Base-by-base conservation (phyloP, 2,888 invertebrate genomes). In the Pollenia amentaria region DNA sequence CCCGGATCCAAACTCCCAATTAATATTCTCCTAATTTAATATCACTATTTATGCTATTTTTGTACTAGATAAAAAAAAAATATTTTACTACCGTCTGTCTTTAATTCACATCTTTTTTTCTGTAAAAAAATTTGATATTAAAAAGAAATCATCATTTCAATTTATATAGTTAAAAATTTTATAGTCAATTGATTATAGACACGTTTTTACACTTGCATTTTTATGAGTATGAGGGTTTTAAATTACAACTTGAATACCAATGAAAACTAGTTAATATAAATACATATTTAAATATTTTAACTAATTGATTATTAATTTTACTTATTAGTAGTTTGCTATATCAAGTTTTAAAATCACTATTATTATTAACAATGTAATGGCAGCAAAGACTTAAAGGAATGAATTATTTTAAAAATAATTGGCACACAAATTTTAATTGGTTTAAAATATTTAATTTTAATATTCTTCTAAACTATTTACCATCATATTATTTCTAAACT, bases 331-430 rank as follows among this genome's bases (percentile, higher is more conserved):
- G 21, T 69, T 40, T 53, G 12, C 12, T 53, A n/a, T 44, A 57
- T 57, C 42, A 57, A 72, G 70, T 55, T 72, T 42, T 44, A 55
- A 55, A 72, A 55, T 55, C 11, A 11, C 44, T 11, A 44, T 9
- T n/a, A 51, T 29, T 16, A 42, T 44, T 44, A 10, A 11, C 16
- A 18, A 64, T 40, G 4, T 21, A 21, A 21, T 6, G 12, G 12
- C 6, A 29, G 29, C 29, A 29, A 29, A 6, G 0, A 0, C 1
- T 29, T 29, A 29, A 29, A 29, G 0, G 29, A 29, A 29, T 29
- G 6, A 29, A 6, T 29, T 29, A 3, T 29, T 29, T 29, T 29
- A 6, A 29, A 29, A 29, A 29, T 29, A 29, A 29, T 6, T 6
- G 0, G 29, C 4, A 0, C 0, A 29, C 3, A 4, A 29, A 29